phyloP scores from a whole-genome alignment of 2,888 invertebrate genomes.

The Sclerodermus sp. region DNA sequence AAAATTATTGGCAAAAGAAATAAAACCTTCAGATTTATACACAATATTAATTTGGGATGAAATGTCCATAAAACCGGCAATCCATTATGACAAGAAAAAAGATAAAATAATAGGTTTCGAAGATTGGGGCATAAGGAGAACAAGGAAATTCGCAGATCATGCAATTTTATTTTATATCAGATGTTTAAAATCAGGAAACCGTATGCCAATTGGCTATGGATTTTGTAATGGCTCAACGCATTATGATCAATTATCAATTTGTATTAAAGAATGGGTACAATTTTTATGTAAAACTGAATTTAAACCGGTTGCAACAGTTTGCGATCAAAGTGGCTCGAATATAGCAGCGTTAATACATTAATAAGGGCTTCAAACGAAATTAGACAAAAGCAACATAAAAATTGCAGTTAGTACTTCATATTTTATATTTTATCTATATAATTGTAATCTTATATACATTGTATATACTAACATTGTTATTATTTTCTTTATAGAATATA shows the following conservation, averaged over 20 bases:
- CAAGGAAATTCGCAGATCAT: background rate
- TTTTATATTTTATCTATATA: too few relatives aligned
- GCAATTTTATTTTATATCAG: background rate
- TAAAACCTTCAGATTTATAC: background rate
- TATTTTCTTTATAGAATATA: constrained; percentile 1
- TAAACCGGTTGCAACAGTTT: background rate
- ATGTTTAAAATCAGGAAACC: background rate
- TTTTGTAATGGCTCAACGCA: background rate
- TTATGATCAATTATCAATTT: background rate
- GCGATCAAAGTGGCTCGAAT: constrained; percentile 1
- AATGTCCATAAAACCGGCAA: background rate
- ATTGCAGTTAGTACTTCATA: too few relatives aligned
- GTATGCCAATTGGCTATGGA: constrained; percentile 3
- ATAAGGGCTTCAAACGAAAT: background rate
- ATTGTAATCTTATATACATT: too few relatives aligned
- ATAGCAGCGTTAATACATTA: background rate
- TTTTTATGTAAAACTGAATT: background rate
- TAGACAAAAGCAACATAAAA: too few relatives aligned
- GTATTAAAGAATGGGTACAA: constrained; percentile 1
- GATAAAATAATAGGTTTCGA: constrained; percentile 2
- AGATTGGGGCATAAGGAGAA: background rate
- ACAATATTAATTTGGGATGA: background rate
- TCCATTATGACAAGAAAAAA: background rate
- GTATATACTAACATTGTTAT: too few relatives aligned
- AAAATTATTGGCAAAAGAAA: background rate